Evolutionary conservation across 1,140 invertebrate genomes (phyloP).

Genomic region (Diuraphis noxia): DNA sequence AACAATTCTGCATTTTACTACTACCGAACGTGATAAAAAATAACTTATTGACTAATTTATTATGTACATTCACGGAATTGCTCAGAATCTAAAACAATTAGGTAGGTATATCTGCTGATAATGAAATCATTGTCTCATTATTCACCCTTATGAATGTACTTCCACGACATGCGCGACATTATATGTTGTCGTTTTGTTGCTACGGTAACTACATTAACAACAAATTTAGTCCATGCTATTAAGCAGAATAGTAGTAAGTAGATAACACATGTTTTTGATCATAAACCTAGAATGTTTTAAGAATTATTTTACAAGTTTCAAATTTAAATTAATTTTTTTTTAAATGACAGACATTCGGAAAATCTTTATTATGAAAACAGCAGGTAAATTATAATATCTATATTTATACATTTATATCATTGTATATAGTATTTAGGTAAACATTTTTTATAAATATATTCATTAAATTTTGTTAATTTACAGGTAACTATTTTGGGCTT

Average conservation of each 20-base stretch:
- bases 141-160: background rate
- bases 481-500: conserved; percentile 17
- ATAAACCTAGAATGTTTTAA: background rate
- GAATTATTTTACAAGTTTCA: background rate
- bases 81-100: background rate
- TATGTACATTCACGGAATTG: background rate
- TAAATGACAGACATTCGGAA: conserved; percentile 2
- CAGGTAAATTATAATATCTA: background rate
- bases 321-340: background rate
- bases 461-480: background rate
- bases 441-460: background rate
- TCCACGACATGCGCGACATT: background rate
- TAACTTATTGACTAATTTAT: background rate
- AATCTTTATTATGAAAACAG: conserved; percentile 37
- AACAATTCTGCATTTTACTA: too few species aligned
- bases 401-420: background rate
- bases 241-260: background rate
- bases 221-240: background rate
- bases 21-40: too few species aligned
- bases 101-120: background rate
- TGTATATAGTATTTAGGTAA: too few species aligned
- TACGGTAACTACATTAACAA: background rate
- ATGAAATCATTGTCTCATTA: background rate
- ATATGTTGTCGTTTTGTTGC: background rate
- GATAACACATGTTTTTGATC: background rate